phyloP scores from a whole-genome alignment of 2,888 invertebrate species.

The Dorcus parallelipipedus region DNA sequence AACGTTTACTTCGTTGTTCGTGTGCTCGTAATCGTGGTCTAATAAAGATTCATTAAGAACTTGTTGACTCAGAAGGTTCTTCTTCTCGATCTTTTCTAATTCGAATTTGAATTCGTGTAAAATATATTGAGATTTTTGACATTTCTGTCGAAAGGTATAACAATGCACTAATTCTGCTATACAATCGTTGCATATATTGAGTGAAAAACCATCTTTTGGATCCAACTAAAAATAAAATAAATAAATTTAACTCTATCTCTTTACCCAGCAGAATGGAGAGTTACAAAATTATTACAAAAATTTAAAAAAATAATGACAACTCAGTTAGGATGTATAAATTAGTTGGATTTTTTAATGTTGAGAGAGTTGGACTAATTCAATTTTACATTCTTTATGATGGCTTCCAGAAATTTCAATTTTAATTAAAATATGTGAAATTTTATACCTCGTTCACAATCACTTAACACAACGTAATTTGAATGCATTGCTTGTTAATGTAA shows the following conservation, averaged over 20 bases:
- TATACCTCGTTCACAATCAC: no score
- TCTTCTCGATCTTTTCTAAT: conserved; percentile 3
- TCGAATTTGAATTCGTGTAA: conserved; percentile 5
- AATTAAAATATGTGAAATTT: no score
- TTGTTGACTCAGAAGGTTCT: neutral
- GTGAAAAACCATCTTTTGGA: conserved; percentile 3
- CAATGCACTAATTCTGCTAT: conserved; percentile 6
- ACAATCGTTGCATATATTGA: conserved; percentile 10
- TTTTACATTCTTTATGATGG: no score
- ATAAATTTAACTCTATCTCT: neutral
- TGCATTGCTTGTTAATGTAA: no score
- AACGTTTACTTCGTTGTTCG: conserved; percentile 4
- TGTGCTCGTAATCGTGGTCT: conserved; percentile 13
- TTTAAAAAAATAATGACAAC: no score
- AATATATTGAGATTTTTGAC: conserved; percentile 2
- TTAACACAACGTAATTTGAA: no score
- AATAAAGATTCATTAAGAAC: neutral
- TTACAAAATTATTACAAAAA: no score
- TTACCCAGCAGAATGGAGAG: no score
- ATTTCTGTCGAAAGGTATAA: conserved; percentile 5
- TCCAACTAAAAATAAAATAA: conserved; percentile 2
- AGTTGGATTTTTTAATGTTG: no score
- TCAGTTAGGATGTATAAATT: no score
- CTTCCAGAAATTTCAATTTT: no score
- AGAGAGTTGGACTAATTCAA: no score